A percentile compares a stretch with the other conserved stretches of the same genome.
phyloP scores from a whole-genome alignment of 2,113 vertebrate genomes.

The Murina feae region DNA sequence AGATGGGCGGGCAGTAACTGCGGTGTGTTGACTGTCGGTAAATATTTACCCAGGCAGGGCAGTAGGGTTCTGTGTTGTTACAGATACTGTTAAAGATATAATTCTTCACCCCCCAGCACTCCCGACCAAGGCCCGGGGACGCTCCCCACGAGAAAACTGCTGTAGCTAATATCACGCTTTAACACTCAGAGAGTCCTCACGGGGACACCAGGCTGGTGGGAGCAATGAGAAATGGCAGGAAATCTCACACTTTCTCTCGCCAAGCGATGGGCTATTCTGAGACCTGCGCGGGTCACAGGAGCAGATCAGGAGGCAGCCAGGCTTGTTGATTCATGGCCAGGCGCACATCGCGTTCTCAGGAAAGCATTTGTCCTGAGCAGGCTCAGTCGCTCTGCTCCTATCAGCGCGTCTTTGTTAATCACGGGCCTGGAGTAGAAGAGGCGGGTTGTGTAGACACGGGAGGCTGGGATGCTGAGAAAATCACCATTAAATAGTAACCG shows the following conservation, averaged over 20 bases:
- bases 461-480: constrained; percentile 38
- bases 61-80: neutral
- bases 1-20: neutral
- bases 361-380: constrained; percentile 56
- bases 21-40: neutral
- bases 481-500: neutral
- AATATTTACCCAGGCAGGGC: constrained; percentile 2
- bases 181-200: neutral
- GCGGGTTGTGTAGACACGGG: neutral
- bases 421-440: constrained; percentile 51
- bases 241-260: neutral
- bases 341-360: constrained; percentile 32
- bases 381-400: constrained; percentile 58
- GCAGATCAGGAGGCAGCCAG: constrained; percentile 8
- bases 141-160: neutral
- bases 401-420: constrained; percentile 51
- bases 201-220: neutral
- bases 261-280: constrained; percentile 18
- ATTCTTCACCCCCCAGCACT: neutral
- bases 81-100: neutral
- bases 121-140: neutral
- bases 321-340: constrained; percentile 28
- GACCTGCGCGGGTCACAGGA: constrained; percentile 7
- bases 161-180: neutral
- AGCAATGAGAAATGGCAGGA: neutral